Conservation (phyloP, 2,888 invertebrate genomes). For the Chloroclysta siterata region DNA sequence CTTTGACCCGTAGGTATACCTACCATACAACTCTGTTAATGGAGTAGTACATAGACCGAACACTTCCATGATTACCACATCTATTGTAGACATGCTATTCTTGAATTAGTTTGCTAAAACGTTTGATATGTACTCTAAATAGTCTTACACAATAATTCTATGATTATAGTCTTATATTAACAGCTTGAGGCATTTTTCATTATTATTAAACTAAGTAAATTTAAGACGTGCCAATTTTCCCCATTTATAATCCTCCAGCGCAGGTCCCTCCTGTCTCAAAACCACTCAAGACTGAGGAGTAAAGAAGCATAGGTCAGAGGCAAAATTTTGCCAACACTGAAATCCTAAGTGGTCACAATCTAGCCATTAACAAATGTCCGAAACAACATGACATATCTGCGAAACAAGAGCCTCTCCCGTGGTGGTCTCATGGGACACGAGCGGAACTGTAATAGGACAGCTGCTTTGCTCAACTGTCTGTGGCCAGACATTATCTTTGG, state of each 20-base stretch:
- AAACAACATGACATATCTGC: conserved; percentile 66
- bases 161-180: not conserved
- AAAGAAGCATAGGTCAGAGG: conserved; percentile 30
- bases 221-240: not conserved
- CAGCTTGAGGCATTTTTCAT: not conserved
- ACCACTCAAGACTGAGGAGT: conserved; percentile 9
- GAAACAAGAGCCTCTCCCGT: conserved; percentile 65
- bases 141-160: not conserved
- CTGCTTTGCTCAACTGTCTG: conserved; percentile 71
- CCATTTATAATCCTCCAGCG: not conserved
- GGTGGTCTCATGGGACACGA: conserved; percentile 72
- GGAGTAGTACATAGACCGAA: not conserved
- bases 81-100: not conserved
- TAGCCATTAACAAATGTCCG: conserved; percentile 75
- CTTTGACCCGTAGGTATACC: too few relatives aligned
- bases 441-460: conserved; percentile 77
- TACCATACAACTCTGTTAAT: not conserved
- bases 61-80: not conserved
- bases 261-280: conserved; percentile 13
- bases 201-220: not conserved
- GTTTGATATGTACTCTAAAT: not conserved
- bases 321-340: conserved; percentile 27
- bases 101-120: not conserved
- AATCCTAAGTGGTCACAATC: conserved; percentile 50
- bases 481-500: conserved; percentile 68